A percentile compares a stretch with the other conserved stretches of the same genome.
phyloP scores from a whole-genome alignment of 1,140 invertebrate genomes.

The Drosophila subobscura region DNA sequence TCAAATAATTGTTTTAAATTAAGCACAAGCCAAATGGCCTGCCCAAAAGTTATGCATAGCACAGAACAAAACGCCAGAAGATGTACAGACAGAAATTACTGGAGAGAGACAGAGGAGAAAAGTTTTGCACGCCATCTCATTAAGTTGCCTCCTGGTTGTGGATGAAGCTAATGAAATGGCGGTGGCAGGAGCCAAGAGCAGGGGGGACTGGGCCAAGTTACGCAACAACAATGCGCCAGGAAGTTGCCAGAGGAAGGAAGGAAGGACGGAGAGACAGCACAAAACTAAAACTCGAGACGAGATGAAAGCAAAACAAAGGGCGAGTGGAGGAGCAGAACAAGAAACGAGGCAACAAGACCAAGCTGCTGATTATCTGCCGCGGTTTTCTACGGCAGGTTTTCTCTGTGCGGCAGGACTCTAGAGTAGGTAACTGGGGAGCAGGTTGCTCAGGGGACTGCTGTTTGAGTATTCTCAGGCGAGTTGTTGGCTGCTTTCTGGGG shows the following conservation, averaged over 20 bases:
- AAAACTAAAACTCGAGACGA: slow-evolving; percentile 77
- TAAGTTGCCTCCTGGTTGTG: slow-evolving; percentile 50
- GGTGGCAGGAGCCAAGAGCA: slow-evolving; percentile 3
- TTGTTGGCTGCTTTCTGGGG: no score
- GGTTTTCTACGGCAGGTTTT: not conserved
- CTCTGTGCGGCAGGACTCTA: not conserved
- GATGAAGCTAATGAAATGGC: slow-evolving; percentile 64
- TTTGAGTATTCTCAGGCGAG: no score
- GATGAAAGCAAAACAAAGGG: slow-evolving; percentile 78
- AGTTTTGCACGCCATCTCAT: slow-evolving; percentile 60
- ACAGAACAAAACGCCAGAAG: slow-evolving; percentile 47
- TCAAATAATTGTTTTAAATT: slow-evolving; percentile 81
- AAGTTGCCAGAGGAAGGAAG: slow-evolving; percentile 31
- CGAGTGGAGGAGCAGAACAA: slow-evolving; percentile 20
- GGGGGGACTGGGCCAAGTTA: slow-evolving; percentile 17
- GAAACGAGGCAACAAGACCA: slow-evolving; percentile 8
- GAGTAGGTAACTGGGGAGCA: not conserved
- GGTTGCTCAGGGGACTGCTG: not conserved
- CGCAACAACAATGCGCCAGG: slow-evolving; percentile 22
- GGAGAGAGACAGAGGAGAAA: slow-evolving; percentile 16
- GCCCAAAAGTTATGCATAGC: slow-evolving; percentile 62
- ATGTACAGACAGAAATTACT: slow-evolving; percentile 26
- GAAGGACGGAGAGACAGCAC: slow-evolving; percentile 49
- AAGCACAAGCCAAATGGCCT: slow-evolving; percentile 71
- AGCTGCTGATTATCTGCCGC: slow-evolving; percentile 71